phyloP scores from a whole-genome alignment of 2,888 invertebrate genomes.

The Apamea monoglypha region DNA sequence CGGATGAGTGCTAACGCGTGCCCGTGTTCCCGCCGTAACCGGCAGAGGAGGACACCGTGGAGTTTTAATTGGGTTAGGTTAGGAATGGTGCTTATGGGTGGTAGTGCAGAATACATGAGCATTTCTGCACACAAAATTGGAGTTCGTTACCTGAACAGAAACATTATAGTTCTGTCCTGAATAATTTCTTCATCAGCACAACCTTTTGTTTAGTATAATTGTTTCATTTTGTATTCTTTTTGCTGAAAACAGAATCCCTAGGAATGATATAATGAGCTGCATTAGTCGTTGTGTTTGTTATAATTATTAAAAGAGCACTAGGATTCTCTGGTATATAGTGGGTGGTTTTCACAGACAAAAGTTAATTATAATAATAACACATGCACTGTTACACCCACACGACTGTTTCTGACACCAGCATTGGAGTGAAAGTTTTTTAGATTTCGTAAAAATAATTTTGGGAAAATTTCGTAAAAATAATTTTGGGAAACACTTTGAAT shows the following conservation, averaged over 20 bases:
- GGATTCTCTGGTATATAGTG: not conserved
- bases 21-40: too few species aligned
- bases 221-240: constrained; percentile 81
- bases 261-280: constrained; percentile 68
- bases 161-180: constrained; percentile 68
- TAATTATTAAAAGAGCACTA: not conserved
- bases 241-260: constrained; percentile 73
- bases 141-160: constrained; percentile 28
- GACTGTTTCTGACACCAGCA: not conserved
- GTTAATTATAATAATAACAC: not conserved
- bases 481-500: not conserved
- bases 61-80: too few species aligned
- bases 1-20: too few species aligned
- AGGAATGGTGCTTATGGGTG: too few species aligned
- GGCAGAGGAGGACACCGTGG: too few species aligned
- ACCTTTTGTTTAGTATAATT: constrained; percentile 84
- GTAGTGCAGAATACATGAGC: too few species aligned
- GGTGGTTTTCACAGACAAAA: not conserved
- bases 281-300: constrained; percentile 17
- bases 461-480: not conserved
- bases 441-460: not conserved
- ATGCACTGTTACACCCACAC: not conserved
- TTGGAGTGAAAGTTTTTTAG: not conserved
- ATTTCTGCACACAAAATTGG: too few species aligned
- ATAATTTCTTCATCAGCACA: constrained; percentile 85